These are phyloP conservation scores for Scelioninae gen. 1 DNA, from an alignment of 2,888 invertebrate genomes.

Conservation along the genomic window DNA sequence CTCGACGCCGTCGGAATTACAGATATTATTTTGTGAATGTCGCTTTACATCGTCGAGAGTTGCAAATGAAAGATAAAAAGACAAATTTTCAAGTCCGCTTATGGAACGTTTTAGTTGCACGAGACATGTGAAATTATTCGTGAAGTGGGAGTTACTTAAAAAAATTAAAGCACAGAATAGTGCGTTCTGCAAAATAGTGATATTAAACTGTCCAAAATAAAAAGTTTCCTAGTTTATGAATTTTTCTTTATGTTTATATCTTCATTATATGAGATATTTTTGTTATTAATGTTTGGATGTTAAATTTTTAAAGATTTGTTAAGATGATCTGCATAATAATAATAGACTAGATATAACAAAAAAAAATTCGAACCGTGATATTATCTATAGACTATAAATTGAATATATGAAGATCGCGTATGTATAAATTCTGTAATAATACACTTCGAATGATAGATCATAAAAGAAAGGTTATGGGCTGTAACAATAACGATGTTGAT, in stretches of 20 bases:
- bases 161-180: constrained; percentile 23
- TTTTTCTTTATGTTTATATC: too few species aligned
- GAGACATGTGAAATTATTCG: constrained; percentile 19
- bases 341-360: too few species aligned
- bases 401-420: constrained; percentile 27
- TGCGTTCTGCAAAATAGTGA: not conserved
- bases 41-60: constrained; percentile 16
- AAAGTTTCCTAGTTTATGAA: not conserved
- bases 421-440: constrained; percentile 33
- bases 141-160: constrained; percentile 23
- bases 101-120: constrained; percentile 8
- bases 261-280: too few species aligned
- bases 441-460: constrained; percentile 34
- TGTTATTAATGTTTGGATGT: too few species aligned
- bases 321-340: too few species aligned
- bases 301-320: too few species aligned
- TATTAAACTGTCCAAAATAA: constrained; percentile 15
- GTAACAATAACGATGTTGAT: constrained; percentile 28
- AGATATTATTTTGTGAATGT: constrained; percentile 39
- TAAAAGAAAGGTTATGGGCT: constrained; percentile 34
- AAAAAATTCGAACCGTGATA: not conserved
- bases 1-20: constrained; percentile 14
- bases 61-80: constrained; percentile 30
- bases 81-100: constrained; percentile 33
- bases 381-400: constrained; percentile 26